phyloP scores from a whole-genome alignment of 2,888 invertebrate genomes.

The Pelosia muscerda region DNA sequence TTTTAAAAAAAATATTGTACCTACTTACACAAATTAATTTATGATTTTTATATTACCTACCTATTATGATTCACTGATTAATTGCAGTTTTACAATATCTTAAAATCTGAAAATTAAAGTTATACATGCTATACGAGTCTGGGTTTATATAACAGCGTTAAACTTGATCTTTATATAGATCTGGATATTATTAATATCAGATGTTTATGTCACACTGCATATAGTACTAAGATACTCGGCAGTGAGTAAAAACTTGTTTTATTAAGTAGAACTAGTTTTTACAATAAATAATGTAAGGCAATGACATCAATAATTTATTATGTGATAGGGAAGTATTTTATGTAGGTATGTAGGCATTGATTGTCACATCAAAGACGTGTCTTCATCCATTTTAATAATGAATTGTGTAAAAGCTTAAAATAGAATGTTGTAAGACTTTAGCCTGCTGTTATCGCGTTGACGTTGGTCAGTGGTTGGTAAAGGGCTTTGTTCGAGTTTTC shows the following conservation, averaged over 20 bases:
- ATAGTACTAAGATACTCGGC: not conserved
- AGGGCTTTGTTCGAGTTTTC: not conserved
- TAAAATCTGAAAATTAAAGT: not conserved
- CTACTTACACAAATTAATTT: too few relatives aligned
- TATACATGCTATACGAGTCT: not conserved
- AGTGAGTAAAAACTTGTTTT: not conserved
- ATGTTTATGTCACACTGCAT: not conserved
- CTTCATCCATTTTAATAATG: not conserved
- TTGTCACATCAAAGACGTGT: not conserved
- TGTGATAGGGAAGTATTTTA: not conserved
- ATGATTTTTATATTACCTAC: too few relatives aligned
- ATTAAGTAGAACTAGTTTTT: not conserved
- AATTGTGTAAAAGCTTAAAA: too few relatives aligned
- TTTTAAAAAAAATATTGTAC: too few relatives aligned
- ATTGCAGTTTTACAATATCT: too few relatives aligned
- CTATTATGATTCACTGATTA: not conserved
- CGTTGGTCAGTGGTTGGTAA: not conserved
- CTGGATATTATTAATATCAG: not conserved
- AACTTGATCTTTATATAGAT: not conserved
- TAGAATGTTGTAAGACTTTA: too few relatives aligned
- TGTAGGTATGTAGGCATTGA: not conserved
- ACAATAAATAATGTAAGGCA: not conserved
- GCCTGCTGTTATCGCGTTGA: too few relatives aligned
- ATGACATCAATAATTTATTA: conserved; percentile 1
- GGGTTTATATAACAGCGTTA: not conserved